phyloP scores from a whole-genome alignment of 2,113 vertebrate genomes.

The Grantiella picta region DNA sequence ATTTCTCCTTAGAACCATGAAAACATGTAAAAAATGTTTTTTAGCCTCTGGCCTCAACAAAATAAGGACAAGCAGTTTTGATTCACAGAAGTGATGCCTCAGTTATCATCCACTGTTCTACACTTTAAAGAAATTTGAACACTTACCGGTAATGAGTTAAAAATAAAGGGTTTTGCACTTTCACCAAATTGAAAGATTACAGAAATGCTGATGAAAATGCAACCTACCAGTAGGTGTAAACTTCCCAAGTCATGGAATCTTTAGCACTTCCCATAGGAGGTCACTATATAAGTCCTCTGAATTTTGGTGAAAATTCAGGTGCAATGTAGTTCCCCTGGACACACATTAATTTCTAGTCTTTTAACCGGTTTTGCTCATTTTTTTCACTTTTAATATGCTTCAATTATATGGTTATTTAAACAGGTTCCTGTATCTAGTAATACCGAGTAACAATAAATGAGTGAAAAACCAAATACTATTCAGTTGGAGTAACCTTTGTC shows the following conservation, averaged over 20 bases:
- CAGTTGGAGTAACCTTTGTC: not conserved
- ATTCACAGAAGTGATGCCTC: not conserved
- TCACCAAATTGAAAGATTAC: not conserved
- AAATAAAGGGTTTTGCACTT: not conserved
- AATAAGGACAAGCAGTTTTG: not conserved
- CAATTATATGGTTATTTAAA: not conserved
- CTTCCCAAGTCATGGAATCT: not conserved
- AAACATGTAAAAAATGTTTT: not conserved
- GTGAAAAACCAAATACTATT: not conserved
- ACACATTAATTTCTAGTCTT: not conserved
- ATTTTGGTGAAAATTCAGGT: not conserved
- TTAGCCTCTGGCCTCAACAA: not conserved
- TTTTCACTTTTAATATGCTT: not conserved
- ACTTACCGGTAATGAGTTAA: not conserved
- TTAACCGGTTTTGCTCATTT: not conserved
- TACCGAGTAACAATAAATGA: not conserved
- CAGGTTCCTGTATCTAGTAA: not conserved
- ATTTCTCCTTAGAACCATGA: not conserved
- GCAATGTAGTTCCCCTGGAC: not conserved
- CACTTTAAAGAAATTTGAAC: not conserved
- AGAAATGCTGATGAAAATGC: not conserved
- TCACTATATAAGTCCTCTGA: not conserved
- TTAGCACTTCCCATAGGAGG: not conserved
- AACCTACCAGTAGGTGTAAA: not conserved
- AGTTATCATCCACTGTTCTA: not conserved